Conservation (phyloP, 2,888 invertebrate species). For the Anthophora plumipes region DNA sequence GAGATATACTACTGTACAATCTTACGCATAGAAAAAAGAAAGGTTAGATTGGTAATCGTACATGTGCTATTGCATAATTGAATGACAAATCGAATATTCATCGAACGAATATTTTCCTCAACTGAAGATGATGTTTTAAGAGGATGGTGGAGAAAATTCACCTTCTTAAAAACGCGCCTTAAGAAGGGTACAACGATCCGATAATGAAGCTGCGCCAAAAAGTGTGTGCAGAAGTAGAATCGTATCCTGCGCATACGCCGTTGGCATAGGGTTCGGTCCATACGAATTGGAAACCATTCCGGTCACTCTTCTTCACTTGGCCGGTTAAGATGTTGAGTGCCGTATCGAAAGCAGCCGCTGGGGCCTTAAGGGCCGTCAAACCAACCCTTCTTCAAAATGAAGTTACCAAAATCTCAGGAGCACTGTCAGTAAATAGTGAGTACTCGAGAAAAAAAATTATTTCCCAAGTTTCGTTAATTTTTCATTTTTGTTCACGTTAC, state of each 20-base stretch:
- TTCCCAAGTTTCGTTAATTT: neutral
- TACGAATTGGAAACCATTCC: conserved; percentile 53
- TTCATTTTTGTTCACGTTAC: neutral
- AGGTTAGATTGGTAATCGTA: conserved; percentile 5
- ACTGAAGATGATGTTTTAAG: neutral
- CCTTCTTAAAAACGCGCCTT: conserved; percentile 29
- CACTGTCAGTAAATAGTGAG: conserved; percentile 86
- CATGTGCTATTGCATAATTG: conserved; percentile 33
- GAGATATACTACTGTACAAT: neutral
- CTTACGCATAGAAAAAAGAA: neutral
- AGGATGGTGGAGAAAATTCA: neutral
- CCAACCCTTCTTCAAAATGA: conserved; percentile 85
- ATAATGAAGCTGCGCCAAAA: conserved; percentile 34
- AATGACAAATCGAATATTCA: neutral
- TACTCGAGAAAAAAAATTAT: conserved; percentile 66
- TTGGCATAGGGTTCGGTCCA: conserved; percentile 33
- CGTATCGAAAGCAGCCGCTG: conserved; percentile 86
- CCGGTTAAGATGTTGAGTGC: conserved; percentile 87
- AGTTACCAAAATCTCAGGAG: conserved; percentile 85
- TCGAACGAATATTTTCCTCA: neutral
- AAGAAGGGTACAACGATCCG: conserved; percentile 28
- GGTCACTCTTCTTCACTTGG: conserved; percentile 75
- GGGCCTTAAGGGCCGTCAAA: conserved; percentile 86
- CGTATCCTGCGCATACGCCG: conserved; percentile 41
- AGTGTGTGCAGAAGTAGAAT: conserved; percentile 26